Evolutionary conservation across 2,113 vertebrate genomes (phyloP).

Genomic region (Perca schrenkii): DNA sequence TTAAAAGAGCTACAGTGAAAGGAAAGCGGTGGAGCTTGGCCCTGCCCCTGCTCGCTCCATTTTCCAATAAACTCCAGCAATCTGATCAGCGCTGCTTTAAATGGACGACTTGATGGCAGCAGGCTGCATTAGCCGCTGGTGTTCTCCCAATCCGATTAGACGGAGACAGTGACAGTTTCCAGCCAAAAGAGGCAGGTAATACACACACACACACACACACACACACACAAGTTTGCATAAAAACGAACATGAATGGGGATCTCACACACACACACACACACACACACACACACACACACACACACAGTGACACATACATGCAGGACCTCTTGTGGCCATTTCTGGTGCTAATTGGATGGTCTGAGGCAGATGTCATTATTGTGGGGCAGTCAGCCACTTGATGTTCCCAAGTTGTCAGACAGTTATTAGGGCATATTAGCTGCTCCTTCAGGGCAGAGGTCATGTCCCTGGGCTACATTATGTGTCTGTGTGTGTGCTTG

Average conservation of each 20-base stretch:
- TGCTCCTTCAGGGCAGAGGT: slow-evolving; percentile 90
- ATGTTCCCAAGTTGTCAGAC: slow-evolving; percentile 88
- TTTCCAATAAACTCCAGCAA: slow-evolving; percentile 88
- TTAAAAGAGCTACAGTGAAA: slow-evolving; percentile 60
- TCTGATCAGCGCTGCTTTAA: slow-evolving; percentile 89
- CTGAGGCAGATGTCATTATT: slow-evolving; percentile 91
- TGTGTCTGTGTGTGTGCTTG: slow-evolving; percentile 54
- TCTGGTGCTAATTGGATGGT: slow-evolving; percentile 88
- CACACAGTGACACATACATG: slow-evolving; percentile 52
- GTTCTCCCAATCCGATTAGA: slow-evolving; percentile 91
- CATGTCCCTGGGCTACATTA: slow-evolving; percentile 61
- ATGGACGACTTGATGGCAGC: slow-evolving; percentile 87
- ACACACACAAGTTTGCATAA: slow-evolving; percentile 46
- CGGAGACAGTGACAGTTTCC: slow-evolving; percentile 89
- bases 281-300: slow-evolving; percentile 21
- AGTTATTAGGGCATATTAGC: slow-evolving; percentile 92
- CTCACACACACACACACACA: slow-evolving; percentile 29
- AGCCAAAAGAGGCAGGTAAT: slow-evolving; percentile 90
- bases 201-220: slow-evolving; percentile 78
- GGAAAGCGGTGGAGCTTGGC: slow-evolving; percentile 46
- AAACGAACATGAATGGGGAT: not conserved
- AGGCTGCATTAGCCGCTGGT: slow-evolving; percentile 86
- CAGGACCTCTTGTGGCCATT: slow-evolving; percentile 88
- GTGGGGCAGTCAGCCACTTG: slow-evolving; percentile 89
- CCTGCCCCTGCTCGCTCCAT: slow-evolving; percentile 78